phyloP scores from a whole-genome alignment of 2,113 vertebrate genomes.

The Petrocephalus microphthalmus region DNA sequence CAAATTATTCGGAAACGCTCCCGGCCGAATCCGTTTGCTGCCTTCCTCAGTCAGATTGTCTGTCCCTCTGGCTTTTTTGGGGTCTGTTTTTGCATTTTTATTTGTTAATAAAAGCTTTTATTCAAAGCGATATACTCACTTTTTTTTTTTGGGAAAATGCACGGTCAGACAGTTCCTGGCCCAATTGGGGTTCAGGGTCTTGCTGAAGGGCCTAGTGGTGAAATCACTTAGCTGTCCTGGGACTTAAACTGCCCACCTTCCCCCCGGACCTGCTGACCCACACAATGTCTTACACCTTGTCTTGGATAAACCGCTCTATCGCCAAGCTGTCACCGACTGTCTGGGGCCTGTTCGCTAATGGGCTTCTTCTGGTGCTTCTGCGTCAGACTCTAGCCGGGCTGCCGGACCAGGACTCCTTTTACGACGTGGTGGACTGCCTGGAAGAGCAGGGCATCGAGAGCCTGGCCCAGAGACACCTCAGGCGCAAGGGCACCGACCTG shows the following conservation, averaged over 20 bases:
- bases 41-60: not conserved
- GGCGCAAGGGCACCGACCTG: conserved; percentile 86
- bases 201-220: not conserved
- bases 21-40: not conserved
- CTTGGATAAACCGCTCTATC: not conserved
- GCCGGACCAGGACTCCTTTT: conserved; percentile 93
- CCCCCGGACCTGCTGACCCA: not conserved
- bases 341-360: not conserved
- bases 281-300: not conserved
- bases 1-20: not conserved
- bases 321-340: not conserved
- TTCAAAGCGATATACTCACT: not conserved
- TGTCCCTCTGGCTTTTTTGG: not conserved
- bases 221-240: not conserved
- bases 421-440: conserved; percentile 89
- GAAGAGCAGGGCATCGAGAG: conserved; percentile 86
- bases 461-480: conserved; percentile 79
- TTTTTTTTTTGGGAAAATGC: not conserved
- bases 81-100: not conserved
- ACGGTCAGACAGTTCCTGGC: not conserved
- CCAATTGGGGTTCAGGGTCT: not conserved
- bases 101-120: not conserved
- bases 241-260: not conserved
- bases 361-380: not conserved
- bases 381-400: conserved; percentile 78